Conservation (phyloP, 2,113 vertebrate species). For the Carettochelys insculpta region DNA sequence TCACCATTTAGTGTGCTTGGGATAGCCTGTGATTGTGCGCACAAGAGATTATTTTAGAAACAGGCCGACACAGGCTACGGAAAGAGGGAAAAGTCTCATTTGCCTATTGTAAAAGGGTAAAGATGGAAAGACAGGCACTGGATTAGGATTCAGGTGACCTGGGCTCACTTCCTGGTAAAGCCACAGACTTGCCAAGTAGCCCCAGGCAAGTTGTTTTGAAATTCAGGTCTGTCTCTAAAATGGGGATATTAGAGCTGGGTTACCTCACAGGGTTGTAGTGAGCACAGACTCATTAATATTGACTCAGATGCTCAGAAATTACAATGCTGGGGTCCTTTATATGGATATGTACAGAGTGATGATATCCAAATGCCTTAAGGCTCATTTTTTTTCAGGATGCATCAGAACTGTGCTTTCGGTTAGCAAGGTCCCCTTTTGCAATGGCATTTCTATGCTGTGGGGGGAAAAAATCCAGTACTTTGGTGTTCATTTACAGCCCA, state of each 20-base stretch:
- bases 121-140: not conserved
- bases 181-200: conserved; percentile 21
- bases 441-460: not conserved
- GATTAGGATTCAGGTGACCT: conserved; percentile 26
- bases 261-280: not conserved
- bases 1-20: not conserved
- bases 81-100: not conserved
- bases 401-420: not conserved
- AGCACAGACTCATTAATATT: conserved; percentile 36
- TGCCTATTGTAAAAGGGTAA: not conserved
- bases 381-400: conserved; percentile 37
- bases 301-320: not conserved
- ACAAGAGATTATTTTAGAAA: not conserved
- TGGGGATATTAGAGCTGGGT: conserved; percentile 21
- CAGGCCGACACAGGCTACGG: not conserved
- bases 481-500: not conserved
- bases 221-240: conserved; percentile 54
- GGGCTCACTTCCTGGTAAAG: conserved; percentile 28
- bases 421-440: not conserved
- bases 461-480: conserved; percentile 1
- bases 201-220: conserved; percentile 50
- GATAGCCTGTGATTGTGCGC: not conserved
- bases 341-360: not conserved
- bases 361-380: not conserved
- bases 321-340: conserved; percentile 7